These are phyloP conservation scores for Macrotis lagotis DNA, from an alignment of 2,113 vertebrate species.

Conservation along the genomic window DNA sequence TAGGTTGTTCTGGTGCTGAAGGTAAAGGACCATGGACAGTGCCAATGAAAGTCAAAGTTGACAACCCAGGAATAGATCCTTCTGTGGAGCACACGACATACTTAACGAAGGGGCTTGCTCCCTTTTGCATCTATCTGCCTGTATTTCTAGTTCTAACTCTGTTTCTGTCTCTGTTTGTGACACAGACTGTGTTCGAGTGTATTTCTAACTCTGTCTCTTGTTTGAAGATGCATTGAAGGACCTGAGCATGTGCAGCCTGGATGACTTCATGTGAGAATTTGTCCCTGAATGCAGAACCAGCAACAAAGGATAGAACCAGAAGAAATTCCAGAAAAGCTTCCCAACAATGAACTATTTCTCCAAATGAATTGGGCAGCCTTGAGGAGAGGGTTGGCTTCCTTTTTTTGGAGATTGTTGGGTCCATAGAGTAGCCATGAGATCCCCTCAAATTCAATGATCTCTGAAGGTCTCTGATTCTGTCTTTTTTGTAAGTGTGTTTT, in stretches of 20 bases:
- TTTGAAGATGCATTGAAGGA: background rate
- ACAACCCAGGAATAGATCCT: background rate
- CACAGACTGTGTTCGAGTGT: background rate
- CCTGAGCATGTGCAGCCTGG: background rate
- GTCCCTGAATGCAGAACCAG: background rate
- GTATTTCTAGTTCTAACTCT: background rate
- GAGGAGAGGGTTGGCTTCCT: background rate
- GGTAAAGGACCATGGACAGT: background rate
- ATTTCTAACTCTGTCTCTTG: background rate
- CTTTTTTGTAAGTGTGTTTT: too few relatives aligned
- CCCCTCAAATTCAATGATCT: background rate
- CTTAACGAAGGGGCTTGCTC: background rate
- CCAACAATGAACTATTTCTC: background rate
- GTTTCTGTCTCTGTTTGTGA: background rate
- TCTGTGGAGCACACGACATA: background rate
- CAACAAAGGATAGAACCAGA: background rate
- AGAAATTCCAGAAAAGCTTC: background rate
- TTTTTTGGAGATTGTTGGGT: background rate
- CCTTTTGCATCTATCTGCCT: background rate
- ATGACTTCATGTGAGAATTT: background rate
- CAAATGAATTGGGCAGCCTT: background rate
- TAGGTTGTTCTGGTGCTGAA: background rate
- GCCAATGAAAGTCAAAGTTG: background rate
- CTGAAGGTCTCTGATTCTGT: background rate
- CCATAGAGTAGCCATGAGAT: too few relatives aligned